Evolutionary conservation across 2,113 vertebrate genomes (phyloP).

Genomic region (Orthonyx spaldingii): DNA sequence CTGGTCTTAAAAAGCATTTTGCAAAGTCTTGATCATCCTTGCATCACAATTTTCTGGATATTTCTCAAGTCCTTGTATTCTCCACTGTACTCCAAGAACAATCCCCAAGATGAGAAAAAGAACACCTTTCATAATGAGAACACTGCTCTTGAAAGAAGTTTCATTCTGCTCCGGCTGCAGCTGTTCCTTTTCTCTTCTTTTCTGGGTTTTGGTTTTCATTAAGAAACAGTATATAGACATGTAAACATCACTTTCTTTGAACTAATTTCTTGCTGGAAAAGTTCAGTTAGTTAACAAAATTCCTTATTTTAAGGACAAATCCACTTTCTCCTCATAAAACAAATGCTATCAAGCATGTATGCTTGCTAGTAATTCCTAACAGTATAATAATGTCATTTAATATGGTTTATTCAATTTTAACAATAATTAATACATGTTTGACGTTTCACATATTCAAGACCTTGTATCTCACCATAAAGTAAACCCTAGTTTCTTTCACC

Average conservation of each 20-base stretch:
- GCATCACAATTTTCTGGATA: neutral
- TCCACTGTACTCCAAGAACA: neutral
- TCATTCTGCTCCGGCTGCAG: neutral
- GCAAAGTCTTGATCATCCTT: neutral
- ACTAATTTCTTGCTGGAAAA: neutral
- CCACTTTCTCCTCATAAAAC: neutral
- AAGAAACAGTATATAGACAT: neutral
- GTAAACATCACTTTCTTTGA: neutral
- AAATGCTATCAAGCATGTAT: neutral
- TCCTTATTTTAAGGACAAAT: neutral
- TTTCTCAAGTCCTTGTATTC: neutral
- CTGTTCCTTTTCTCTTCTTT: neutral
- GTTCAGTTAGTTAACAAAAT: neutral
- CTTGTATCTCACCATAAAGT: neutral
- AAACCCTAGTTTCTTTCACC: neutral
- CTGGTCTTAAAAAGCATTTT: neutral
- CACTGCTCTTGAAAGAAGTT: neutral
- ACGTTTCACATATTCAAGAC: neutral
- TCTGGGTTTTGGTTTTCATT: neutral
- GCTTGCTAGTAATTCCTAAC: neutral
- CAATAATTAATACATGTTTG: neutral
- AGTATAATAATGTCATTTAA: neutral
- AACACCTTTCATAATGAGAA: neutral
- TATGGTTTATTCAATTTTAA: neutral
- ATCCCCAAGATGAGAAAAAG: neutral